Percentiles rank a stretch among this genome's conserved stretches.
phyloP scores from a whole-genome alignment of 1,140 invertebrate species.

The Chrysomallon squamiferum region DNA sequence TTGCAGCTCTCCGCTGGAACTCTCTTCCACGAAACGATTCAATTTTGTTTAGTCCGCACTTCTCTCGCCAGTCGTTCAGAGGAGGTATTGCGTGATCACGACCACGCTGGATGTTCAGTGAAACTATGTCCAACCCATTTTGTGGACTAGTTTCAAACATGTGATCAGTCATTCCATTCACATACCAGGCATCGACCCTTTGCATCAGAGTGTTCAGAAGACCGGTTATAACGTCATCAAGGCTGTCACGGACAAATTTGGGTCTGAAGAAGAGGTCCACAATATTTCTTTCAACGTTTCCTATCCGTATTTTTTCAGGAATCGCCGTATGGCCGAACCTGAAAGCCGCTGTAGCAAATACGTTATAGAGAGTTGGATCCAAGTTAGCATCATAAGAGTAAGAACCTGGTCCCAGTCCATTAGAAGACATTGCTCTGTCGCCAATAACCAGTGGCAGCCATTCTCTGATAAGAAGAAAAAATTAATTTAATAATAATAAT shows the following conservation, averaged over 20 bases:
- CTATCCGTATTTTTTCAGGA: neutral
- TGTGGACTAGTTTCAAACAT: neutral
- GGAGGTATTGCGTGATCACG: conserved; percentile 84
- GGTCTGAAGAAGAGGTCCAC: conserved; percentile 5
- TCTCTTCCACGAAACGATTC: neutral
- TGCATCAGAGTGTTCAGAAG: neutral
- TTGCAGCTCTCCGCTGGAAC: too few species aligned
- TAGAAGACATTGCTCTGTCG: too few species aligned
- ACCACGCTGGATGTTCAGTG: conserved; percentile 72
- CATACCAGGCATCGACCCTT: conserved; percentile 77
- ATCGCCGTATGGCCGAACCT: conserved; percentile 74
- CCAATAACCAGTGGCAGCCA: too few species aligned
- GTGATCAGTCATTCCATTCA: conserved; percentile 69
- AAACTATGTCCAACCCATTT: conserved; percentile 55
- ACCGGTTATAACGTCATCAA: neutral
- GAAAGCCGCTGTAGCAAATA: conserved; percentile 72
- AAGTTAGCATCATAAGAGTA: conserved; percentile 35
- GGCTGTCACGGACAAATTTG: neutral
- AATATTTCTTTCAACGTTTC: neutral
- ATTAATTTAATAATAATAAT: too few species aligned
- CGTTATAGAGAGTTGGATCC: conserved; percentile 71
- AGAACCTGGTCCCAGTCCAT: too few species aligned
- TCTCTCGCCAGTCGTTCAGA: conserved; percentile 29
- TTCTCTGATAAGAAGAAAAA: too few species aligned
- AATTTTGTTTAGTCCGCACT: conserved; percentile 23